Percentiles rank a stretch among this genome's conserved stretches.
These are phyloP conservation scores for Nemoura dubitans DNA, from an alignment of 2,888 invertebrate species.

Conservation along the genomic window DNA sequence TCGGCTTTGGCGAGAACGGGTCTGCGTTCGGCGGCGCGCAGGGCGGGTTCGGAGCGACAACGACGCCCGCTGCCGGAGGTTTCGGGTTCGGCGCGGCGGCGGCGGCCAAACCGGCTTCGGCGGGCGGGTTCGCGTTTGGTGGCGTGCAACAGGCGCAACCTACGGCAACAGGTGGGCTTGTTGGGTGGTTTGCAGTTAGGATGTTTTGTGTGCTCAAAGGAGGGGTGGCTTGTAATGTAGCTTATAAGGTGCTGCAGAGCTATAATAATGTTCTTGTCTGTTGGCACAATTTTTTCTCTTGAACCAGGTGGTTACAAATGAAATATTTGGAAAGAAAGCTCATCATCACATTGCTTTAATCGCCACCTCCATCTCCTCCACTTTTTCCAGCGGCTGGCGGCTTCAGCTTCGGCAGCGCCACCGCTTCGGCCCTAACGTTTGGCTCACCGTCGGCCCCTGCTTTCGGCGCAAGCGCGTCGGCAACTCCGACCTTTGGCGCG, in stretches of 20 bases:
- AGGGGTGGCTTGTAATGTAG: too few relatives aligned
- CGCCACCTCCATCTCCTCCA: background rate
- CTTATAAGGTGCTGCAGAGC: too few relatives aligned
- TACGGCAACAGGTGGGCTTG: background rate
- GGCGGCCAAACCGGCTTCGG: background rate
- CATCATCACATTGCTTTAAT: background rate
- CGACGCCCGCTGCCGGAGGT: background rate
- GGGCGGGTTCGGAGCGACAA: too few relatives aligned
- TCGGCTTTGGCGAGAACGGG: constrained; percentile 24
- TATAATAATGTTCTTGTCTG: too few relatives aligned
- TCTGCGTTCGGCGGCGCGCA: constrained; percentile 23
- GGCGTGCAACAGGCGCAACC: background rate
- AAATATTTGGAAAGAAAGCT: background rate
- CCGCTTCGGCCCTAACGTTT: background rate
- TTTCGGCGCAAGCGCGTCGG: background rate
- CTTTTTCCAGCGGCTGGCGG: background rate
- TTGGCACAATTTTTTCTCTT: too few relatives aligned
- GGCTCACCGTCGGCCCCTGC: background rate
- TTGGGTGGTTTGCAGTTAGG: too few relatives aligned
- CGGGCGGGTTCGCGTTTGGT: background rate
- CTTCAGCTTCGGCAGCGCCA: background rate
- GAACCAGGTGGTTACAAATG: too few relatives aligned
- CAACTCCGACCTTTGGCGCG: constrained; percentile 13
- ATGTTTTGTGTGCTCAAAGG: too few relatives aligned
- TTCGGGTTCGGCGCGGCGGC: background rate